Base-by-base conservation (phyloP, 2,888 invertebrate genomes). In the Lepidochrysops patricia region DNA sequence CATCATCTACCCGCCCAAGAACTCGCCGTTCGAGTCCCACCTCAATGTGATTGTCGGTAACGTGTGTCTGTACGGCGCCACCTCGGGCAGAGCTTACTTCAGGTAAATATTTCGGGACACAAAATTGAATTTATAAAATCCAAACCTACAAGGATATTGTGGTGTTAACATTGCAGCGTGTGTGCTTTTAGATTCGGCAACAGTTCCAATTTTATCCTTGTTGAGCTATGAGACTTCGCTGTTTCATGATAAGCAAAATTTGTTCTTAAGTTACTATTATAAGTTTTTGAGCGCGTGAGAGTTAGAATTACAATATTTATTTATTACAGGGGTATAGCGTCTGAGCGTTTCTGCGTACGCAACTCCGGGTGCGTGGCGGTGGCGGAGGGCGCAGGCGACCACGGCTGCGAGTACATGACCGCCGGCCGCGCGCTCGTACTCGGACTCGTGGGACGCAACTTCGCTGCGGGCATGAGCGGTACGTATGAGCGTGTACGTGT, bases 341-440 rank as follows among this genome's bases (percentile, higher is more conserved):
- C 99, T 12, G 99, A 99, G 86, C 93, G 99, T 27, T 99, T 99
- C 90, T 98, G 98, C 79, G 99, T 99, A 15, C 93, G 99, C 65
- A 99, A 99, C 90, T 98, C 98, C 0, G 99, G 99, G 2, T 98
- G 96, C 43, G 91, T 93, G 29, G 98, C 98, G 12, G 98, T 99
- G 13, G 96, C 97, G 65, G 99, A 99, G 89, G 98, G 98, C 59
- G 98, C 98, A 61, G 99, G 99, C 43, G 99, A 99, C 90, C 99
- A 99, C 85, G 99, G 98, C 62, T 99, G 99, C 90, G 99, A 99
- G 89, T 99, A 99, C 86, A 99, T 99, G 99, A 99, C 99, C 56
- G 98, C 98, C 12, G 98, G 98, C 62, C 88, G 92, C 62, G 95
- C 96, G 64, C 91, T 99, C 57, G 95, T 99, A 72, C 92, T 99